A percentile compares a stretch with the other conserved stretches of the same genome.
phyloP scores from a whole-genome alignment of 2,888 invertebrate genomes.

The Steinernema carpocapsae region DNA sequence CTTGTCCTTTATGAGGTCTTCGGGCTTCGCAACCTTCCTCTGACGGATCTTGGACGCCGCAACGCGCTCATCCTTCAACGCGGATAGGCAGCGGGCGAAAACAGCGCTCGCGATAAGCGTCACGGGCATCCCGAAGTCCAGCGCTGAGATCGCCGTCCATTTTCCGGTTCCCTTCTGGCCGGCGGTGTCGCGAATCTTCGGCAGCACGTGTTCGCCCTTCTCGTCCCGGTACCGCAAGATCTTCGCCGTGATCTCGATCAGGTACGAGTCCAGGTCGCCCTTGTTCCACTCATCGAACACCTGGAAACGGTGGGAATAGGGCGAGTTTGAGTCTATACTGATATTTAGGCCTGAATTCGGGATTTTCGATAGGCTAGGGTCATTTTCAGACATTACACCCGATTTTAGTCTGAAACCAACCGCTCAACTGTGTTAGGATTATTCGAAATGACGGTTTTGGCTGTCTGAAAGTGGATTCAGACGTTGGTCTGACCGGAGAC shows the following conservation, averaged over 20 bases:
- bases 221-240: conserved; percentile 84
- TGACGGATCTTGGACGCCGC: conserved; percentile 78
- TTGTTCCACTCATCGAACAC: conserved; percentile 94
- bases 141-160: conserved; percentile 95
- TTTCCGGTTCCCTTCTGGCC: conserved; percentile 97
- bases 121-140: conserved; percentile 94
- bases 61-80: conserved; percentile 85
- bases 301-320: conserved; percentile 69
- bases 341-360: too few species aligned
- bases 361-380: too few species aligned
- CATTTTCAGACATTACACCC: too few species aligned
- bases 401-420: too few species aligned
- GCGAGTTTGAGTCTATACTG: neutral
- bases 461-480: too few species aligned
- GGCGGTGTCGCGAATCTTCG: conserved; percentile 91
- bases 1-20: conserved; percentile 77
- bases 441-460: too few species aligned
- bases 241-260: conserved; percentile 95
- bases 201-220: conserved; percentile 82
- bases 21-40: conserved; percentile 71
- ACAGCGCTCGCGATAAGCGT: conserved; percentile 96
- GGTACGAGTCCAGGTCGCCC: conserved; percentile 90
- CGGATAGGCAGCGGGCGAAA: conserved; percentile 91
- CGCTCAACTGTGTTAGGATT: too few species aligned
- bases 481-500: too few species aligned